A percentile compares a stretch with the other conserved stretches of the same genome.
phyloP scores from a whole-genome alignment of 2,113 vertebrate species.

The Thermophis baileyi region DNA sequence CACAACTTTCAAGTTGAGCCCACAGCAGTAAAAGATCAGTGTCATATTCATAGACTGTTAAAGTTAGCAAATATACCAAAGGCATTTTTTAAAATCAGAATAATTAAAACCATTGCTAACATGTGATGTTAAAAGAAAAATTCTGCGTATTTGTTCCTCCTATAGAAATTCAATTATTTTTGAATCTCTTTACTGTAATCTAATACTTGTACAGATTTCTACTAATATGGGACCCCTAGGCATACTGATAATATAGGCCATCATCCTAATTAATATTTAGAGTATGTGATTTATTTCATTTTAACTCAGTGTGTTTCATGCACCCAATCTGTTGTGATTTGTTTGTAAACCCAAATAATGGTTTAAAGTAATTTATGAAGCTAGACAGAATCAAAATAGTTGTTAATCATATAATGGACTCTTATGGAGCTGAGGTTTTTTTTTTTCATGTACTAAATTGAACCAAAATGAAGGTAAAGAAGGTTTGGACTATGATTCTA shows the following conservation, averaged over 20 bases:
- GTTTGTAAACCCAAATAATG: background rate
- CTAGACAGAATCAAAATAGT: background rate
- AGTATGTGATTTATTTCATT: background rate
- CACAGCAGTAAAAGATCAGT: background rate
- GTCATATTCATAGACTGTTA: background rate
- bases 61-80: background rate
- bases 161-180: background rate
- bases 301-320: background rate
- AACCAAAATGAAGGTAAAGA: background rate
- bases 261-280: background rate
- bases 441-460: background rate
- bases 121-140: background rate
- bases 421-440: background rate
- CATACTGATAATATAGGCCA: background rate
- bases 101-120: background rate
- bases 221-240: background rate
- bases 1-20: background rate
- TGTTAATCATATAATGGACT: background rate
- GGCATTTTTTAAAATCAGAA: background rate
- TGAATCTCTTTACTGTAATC: background rate
- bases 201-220: background rate
- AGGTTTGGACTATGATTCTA: background rate
- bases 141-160: background rate
- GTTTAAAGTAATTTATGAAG: background rate
- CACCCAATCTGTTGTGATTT: background rate